phyloP scores from a whole-genome alignment of 1,140 invertebrate species.

The Orius laevigatus region DNA sequence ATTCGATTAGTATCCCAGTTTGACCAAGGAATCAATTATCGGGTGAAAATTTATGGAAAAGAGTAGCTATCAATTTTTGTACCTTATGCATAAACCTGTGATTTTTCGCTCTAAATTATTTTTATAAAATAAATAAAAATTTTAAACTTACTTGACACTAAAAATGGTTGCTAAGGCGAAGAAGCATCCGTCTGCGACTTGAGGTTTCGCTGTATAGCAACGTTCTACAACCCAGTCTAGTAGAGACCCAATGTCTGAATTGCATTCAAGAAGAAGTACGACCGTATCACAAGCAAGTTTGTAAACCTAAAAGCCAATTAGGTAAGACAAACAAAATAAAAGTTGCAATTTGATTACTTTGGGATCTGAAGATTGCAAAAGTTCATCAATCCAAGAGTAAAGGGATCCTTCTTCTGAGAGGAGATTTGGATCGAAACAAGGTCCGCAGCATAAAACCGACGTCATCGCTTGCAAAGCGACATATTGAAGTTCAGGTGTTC shows the following conservation, averaged over 20 bases:
- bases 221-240: conserved; percentile 95
- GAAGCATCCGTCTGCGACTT: conserved; percentile 91
- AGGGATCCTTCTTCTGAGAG: conserved; percentile 76
- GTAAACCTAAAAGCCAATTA: conserved; percentile 52
- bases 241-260: conserved; percentile 81
- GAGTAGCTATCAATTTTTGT: too few relatives aligned
- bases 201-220: conserved; percentile 80
- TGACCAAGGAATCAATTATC: too few relatives aligned
- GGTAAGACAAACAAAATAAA: conserved; percentile 9
- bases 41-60: too few relatives aligned
- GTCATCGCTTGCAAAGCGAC: conserved; percentile 76
- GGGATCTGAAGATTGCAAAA: conserved; percentile 75
- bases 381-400: conserved; percentile 82
- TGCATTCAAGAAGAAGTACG: conserved; percentile 84
- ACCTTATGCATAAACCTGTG: too few relatives aligned
- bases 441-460: conserved; percentile 82
- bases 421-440: conserved; percentile 72
- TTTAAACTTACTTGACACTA: conserved; percentile 60
- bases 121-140: too few relatives aligned
- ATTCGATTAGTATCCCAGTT: too few relatives aligned
- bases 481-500: conserved; percentile 26
- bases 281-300: conserved; percentile 83
- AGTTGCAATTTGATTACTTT: conserved; percentile 42
- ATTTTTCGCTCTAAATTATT: too few relatives aligned
- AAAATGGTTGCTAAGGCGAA: conserved; percentile 89